Evolutionary conservation across 2,797 vertebrate genomes (phyloP), one percentile per base, ranked within the genome.

Genomic region (Pantherophis alleghaniensis): DNA sequence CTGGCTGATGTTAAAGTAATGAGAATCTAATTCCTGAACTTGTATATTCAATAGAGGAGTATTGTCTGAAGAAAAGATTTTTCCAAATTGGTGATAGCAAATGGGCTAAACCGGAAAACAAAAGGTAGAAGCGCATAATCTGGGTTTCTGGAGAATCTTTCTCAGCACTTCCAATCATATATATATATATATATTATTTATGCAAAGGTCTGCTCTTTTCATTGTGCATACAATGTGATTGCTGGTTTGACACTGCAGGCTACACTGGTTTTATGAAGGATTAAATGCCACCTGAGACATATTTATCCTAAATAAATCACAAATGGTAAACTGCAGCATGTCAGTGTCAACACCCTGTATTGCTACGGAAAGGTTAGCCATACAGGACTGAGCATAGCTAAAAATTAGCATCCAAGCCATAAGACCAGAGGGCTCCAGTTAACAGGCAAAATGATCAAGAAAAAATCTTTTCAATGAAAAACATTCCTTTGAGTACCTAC

Each of bases 211-310:
- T 97, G 97, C 97, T 97, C 97, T 98, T 98, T 97, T 97, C 97
- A 97, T 97, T 95, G 97, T 94, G 97, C 96, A 96, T 96, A 97
- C 97, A 97, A 95, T 95, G 95, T 97, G 97, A 97, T 96, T 97
- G 98, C 97, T 97, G 97, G 97, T 98, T 97, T 97, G 98, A 98
- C 97, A 97, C 97, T 97, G 97, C 97, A 97, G 97, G 97, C 97
- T 97, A 97, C 98, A 97, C 95, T 97, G 97, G 97, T 97, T 97
- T 98, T 97, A 97, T 97, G 97, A 98, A 97, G 97, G 97, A 98
- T 97, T 98, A 98, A 98, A 98, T 97, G 98, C 98, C 97, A 98
- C 97, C 98, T 96, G 97, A 98, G 98, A 98, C 97, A 97, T 97
- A 97, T 98, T 98, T 97, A 98, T 97, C 97, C 97, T 97, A 98